These are phyloP conservation scores for Drosophila simulans DNA, from an alignment of 1,140 invertebrate species.

Conservation along the genomic window DNA sequence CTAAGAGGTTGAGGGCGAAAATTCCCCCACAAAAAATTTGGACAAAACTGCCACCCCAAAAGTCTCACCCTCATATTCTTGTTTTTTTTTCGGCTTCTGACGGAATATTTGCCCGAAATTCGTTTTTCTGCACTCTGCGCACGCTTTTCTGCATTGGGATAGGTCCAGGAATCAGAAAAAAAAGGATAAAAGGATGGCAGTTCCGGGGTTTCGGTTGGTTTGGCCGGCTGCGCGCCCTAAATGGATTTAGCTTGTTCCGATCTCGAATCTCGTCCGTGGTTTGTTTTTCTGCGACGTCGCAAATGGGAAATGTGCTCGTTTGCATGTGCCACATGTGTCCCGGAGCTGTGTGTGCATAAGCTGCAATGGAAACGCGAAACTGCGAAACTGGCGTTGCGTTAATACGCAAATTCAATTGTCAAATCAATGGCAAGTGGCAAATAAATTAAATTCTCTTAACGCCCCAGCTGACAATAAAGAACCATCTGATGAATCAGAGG, in stretches of 20 bases:
- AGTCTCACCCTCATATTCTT: neutral
- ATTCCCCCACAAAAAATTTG: conserved; percentile 10
- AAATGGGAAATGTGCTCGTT: conserved; percentile 46
- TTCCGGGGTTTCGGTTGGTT: conserved; percentile 20
- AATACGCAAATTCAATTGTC: conserved; percentile 75
- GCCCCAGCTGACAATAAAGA: conserved; percentile 25
- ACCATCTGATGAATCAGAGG: conserved; percentile 26
- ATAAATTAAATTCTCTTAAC: conserved; percentile 55
- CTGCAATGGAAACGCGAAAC: conserved; percentile 33
- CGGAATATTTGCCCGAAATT: conserved; percentile 59
- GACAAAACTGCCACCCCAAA: conserved; percentile 9
- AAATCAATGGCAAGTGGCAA: conserved; percentile 60
- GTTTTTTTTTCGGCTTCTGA: conserved; percentile 3
- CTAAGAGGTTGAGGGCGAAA: conserved; percentile 20
- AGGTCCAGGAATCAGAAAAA: conserved; percentile 22
- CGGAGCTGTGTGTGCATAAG: conserved; percentile 14
- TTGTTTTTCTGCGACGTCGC: conserved; percentile 39
- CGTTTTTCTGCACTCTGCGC: conserved; percentile 71
- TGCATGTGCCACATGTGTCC: conserved; percentile 38
- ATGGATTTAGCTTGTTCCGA: conserved; percentile 54
- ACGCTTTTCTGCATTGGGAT: conserved; percentile 48
- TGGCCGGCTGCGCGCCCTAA: conserved; percentile 38
- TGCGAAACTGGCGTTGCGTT: conserved; percentile 39
- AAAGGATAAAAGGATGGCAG: neutral
- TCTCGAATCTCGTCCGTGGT: conserved; percentile 5